Conservation (phyloP, 1,140 invertebrate species). For the Drosophila virilis region DNA sequence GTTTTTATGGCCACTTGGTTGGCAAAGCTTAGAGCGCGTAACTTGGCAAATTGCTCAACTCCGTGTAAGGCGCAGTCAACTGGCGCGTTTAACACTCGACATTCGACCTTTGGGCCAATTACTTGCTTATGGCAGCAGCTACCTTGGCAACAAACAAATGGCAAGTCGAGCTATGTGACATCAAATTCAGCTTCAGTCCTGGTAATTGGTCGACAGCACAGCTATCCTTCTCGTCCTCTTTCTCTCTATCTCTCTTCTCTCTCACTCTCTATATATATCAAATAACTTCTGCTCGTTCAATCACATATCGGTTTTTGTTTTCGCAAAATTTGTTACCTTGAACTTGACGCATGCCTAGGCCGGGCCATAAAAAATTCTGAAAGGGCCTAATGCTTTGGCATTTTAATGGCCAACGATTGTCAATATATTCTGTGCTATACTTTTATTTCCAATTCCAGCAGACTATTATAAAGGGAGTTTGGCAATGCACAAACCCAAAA, state of each 20-base stretch:
- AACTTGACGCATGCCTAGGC: constrained; percentile 45
- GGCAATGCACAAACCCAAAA: constrained; percentile 1
- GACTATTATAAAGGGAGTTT: constrained; percentile 22
- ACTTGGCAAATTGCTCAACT: constrained; percentile 4
- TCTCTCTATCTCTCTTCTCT: too few species aligned
- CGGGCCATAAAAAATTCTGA: constrained; percentile 41
- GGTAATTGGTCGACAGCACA: constrained; percentile 18
- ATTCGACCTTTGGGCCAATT: constrained; percentile 19
- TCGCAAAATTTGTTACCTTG: constrained; percentile 35
- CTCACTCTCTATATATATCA: background rate
- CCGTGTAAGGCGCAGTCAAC: constrained; percentile 2
- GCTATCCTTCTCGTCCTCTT: background rate
- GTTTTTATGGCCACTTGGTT: constrained; percentile 7
- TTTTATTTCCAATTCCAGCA: constrained; percentile 37
- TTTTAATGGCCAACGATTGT: constrained; percentile 46
- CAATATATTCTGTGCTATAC: constrained; percentile 46
- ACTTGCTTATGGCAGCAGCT: background rate
- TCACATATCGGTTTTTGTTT: constrained; percentile 13
- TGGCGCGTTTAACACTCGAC: constrained; percentile 6
- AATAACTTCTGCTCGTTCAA: background rate
- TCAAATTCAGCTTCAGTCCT: constrained; percentile 11
- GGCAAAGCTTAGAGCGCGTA: constrained; percentile 2
- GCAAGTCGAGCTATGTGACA: constrained; percentile 8
- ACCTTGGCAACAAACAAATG: constrained; percentile 13
- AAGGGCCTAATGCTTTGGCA: constrained; percentile 41